Evolutionary conservation across 2,113 vertebrate species (phyloP).

Genomic region (Pedetes capensis): DNA sequence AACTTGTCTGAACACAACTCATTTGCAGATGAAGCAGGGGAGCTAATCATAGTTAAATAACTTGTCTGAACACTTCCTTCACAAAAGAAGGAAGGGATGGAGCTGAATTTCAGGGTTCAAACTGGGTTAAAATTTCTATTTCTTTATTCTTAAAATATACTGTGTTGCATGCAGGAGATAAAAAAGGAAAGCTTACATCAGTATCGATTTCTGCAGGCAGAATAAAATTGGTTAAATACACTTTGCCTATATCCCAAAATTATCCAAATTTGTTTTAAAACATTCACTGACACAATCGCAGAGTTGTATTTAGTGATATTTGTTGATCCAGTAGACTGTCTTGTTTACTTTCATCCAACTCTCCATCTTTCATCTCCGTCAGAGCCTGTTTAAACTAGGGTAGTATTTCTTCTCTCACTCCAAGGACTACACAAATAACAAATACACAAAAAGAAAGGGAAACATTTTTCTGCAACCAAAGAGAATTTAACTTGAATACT

Average conservation of each 20-base stretch:
- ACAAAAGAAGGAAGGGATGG: background rate
- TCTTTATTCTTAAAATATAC: background rate
- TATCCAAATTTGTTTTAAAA: background rate
- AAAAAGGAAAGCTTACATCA: background rate
- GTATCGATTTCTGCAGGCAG: background rate
- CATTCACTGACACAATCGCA: conserved; percentile 16
- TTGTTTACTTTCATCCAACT: conserved; percentile 46
- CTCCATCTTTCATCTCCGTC: conserved; percentile 56
- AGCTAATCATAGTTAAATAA: background rate
- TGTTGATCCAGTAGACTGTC: background rate
- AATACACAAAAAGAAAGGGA: conserved; percentile 26
- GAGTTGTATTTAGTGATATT: background rate
- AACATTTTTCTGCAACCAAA: background rate
- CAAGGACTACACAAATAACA: conserved; percentile 48
- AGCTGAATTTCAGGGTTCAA: background rate
- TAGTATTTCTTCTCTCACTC: conserved; percentile 36
- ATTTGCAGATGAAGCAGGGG: background rate
- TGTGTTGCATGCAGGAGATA: background rate
- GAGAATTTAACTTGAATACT: background rate
- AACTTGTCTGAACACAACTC: background rate
- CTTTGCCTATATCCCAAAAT: background rate
- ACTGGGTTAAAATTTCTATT: background rate
- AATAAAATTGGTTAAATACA: background rate
- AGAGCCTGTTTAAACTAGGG: conserved; percentile 48
- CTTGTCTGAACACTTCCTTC: background rate